These are phyloP conservation scores for Hypomesus transpacificus DNA, from an alignment of 2,113 vertebrate genomes.

Conservation along the genomic window DNA sequence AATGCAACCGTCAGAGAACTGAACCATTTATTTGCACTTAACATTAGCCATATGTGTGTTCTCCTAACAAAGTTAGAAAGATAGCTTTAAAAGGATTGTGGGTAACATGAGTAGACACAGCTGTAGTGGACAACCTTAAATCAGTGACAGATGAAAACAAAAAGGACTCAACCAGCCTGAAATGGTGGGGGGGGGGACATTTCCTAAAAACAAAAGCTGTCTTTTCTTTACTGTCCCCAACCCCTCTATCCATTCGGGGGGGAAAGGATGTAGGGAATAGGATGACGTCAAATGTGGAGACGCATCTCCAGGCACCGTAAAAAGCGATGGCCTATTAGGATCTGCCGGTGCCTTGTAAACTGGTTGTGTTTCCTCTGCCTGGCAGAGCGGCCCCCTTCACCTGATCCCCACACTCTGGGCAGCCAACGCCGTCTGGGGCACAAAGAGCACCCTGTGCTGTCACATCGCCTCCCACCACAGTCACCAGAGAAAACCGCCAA, in stretches of 20 bases:
- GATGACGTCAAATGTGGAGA: background rate
- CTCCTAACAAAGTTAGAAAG: conserved; percentile 28
- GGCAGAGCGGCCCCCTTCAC: conserved; percentile 37
- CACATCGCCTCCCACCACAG: conserved; percentile 15
- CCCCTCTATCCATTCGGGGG: background rate
- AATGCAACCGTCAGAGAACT: conserved; percentile 12
- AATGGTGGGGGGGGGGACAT: background rate
- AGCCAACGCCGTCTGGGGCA: conserved; percentile 21
- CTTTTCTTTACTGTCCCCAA: conserved; percentile 1
- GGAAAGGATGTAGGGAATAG: no score
- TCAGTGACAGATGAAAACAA: conserved; percentile 17
- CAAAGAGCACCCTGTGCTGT: conserved; percentile 47
- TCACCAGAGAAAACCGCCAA: background rate
- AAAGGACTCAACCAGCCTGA: background rate
- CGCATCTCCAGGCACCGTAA: conserved; percentile 38
- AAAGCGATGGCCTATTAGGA: conserved; percentile 17
- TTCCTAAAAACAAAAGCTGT: conserved; percentile 21
- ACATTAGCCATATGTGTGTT: conserved; percentile 33
- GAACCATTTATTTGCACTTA: conserved; percentile 29
- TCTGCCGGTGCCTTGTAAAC: conserved; percentile 36
- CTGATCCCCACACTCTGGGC: conserved; percentile 43
- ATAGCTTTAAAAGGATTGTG: conserved; percentile 25
- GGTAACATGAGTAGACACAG: conserved; percentile 45
- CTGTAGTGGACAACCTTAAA: conserved; percentile 9
- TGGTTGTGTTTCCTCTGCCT: conserved; percentile 42